Percentiles rank a stretch among this genome's conserved stretches.
Conservation (phyloP, 2,888 invertebrate genomes). For the Bimastos eiseni region DNA sequence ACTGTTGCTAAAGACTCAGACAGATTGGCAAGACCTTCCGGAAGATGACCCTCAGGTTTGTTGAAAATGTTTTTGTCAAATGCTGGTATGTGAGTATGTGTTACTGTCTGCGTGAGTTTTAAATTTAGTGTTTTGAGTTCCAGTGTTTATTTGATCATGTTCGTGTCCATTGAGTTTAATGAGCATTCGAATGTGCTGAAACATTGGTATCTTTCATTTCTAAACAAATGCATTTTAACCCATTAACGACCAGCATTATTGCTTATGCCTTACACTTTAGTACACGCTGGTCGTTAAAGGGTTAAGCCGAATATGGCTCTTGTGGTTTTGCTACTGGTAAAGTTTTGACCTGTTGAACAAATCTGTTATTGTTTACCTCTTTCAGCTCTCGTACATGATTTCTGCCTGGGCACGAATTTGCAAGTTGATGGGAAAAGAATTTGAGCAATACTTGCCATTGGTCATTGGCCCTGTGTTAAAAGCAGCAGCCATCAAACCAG, state of each 20-base stretch:
- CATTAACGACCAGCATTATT: no score
- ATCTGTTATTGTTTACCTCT: neutral
- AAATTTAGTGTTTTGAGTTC: neutral
- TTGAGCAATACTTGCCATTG: conserved; percentile 86
- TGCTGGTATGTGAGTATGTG: neutral
- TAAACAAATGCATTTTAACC: no score
- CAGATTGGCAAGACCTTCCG: conserved; percentile 63
- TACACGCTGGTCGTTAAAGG: no score
- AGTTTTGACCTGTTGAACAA: neutral
- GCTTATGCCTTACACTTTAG: no score
- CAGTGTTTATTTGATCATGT: neutral
- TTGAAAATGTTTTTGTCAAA: neutral
- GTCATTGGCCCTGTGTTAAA: conserved; percentile 94
- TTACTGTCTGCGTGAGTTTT: neutral
- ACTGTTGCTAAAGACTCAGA: conserved; percentile 46
- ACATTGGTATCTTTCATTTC: neutral
- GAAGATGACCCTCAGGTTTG: conserved; percentile 87
- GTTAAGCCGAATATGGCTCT: no score
- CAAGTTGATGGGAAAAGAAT: conserved; percentile 83
- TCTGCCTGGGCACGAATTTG: conserved; percentile 99
- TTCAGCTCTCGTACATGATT: conserved; percentile 86
- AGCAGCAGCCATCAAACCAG: conserved; percentile 89
- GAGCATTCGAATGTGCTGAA: neutral
- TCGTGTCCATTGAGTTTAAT: neutral
- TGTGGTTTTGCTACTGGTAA: neutral